These are phyloP conservation scores for Drosophila koepferae DNA, from an alignment of 2,888 invertebrate species.

Conservation along the genomic window DNA sequence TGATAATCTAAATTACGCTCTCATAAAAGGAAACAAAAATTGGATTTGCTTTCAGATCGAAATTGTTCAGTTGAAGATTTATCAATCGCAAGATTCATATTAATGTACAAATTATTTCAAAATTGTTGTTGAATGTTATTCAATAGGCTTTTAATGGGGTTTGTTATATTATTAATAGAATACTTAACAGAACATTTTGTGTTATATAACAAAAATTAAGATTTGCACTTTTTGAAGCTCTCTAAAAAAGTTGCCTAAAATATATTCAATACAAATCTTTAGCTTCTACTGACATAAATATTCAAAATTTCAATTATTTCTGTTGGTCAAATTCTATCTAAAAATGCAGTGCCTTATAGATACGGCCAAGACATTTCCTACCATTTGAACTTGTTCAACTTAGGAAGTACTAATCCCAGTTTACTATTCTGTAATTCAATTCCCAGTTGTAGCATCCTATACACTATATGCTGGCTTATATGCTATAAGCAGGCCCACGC, in stretches of 20 bases:
- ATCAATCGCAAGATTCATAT: too few species aligned
- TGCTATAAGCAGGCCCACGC: constrained; percentile 10
- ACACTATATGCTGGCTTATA: not conserved
- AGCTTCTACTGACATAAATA: too few species aligned
- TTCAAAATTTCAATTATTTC: not conserved
- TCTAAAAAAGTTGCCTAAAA: too few species aligned
- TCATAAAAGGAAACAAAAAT: too few species aligned
- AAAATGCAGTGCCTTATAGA: not conserved
- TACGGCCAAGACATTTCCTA: not conserved
- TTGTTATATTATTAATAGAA: not conserved
- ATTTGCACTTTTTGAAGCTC: not conserved
- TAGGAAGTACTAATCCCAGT: not conserved
- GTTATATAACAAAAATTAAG: not conserved
- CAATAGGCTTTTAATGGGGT: not conserved
- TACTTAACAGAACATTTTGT: not conserved
- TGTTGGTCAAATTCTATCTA: not conserved
- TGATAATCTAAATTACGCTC: too few species aligned
- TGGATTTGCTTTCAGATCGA: too few species aligned
- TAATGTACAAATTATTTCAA: too few species aligned
- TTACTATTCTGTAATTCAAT: not conserved
- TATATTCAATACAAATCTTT: too few species aligned
- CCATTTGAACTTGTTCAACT: not conserved
- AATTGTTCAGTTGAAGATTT: too few species aligned
- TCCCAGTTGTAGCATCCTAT: not conserved
- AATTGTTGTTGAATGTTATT: too few species aligned